phyloP scores from a whole-genome alignment of 2,113 vertebrate genomes.

The Hippocampus zosterae region DNA sequence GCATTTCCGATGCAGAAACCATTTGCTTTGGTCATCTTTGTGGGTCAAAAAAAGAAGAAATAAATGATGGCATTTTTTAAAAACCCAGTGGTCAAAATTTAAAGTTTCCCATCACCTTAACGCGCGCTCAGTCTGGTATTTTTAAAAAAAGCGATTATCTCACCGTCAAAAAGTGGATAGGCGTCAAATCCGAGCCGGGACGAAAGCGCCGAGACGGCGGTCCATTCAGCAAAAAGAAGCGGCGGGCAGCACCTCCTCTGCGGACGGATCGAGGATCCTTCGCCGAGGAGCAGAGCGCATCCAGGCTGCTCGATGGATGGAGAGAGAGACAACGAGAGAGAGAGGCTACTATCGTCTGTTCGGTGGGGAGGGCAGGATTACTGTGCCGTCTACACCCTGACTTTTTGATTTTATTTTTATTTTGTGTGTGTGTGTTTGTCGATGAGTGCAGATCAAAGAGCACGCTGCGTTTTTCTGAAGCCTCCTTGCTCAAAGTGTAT shows the following conservation, averaged over 20 bases:
- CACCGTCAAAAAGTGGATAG: slow-evolving; percentile 36
- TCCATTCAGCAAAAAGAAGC: slow-evolving; percentile 37
- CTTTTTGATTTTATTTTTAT: slow-evolving; percentile 6
- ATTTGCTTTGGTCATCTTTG: neutral
- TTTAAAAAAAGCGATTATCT: slow-evolving; percentile 20
- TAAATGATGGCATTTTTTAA: neutral
- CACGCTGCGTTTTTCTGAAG: slow-evolving; percentile 25
- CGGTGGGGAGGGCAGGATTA: neutral
- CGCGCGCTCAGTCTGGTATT: neutral
- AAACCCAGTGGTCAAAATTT: neutral
- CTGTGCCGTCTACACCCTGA: slow-evolving; percentile 45
- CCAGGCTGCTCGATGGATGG: slow-evolving; percentile 9
- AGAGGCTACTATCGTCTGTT: neutral
- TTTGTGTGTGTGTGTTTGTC: slow-evolving; percentile 2
- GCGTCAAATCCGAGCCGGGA: slow-evolving; percentile 26
- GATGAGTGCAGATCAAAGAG: slow-evolving; percentile 42
- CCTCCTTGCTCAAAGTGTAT: slow-evolving; percentile 29
- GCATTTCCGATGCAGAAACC: neutral
- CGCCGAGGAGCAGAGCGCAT: slow-evolving; percentile 23
- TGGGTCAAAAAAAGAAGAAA: neutral
- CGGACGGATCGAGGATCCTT: slow-evolving; percentile 13
- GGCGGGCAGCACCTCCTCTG: slow-evolving; percentile 22
- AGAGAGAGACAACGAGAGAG: neutral
- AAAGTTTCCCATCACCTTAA: neutral
- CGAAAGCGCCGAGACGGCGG: slow-evolving; percentile 5